These are phyloP conservation scores for Stenichneumon culpator DNA, from an alignment of 2,888 invertebrate genomes.

Conservation along the genomic window DNA sequence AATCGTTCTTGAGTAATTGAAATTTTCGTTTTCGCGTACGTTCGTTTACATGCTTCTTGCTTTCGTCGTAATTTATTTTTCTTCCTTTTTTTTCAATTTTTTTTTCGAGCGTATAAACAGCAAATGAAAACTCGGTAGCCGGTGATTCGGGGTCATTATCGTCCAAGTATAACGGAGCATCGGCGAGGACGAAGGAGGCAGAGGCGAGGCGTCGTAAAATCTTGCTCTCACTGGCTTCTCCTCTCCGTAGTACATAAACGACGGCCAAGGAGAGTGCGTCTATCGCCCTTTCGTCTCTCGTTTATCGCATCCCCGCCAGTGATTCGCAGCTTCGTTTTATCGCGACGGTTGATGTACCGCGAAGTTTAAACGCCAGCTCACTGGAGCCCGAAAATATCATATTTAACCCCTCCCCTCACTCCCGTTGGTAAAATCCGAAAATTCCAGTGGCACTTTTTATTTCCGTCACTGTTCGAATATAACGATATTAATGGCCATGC, in stretches of 20 bases:
- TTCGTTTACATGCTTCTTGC: conserved; percentile 1
- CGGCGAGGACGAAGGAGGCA: conserved; percentile 47
- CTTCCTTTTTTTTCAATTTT: conserved; percentile 30
- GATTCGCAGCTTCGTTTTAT: conserved; percentile 35
- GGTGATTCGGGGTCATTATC: conserved; percentile 70
- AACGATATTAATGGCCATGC: neutral
- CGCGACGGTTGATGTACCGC: conserved; percentile 42
- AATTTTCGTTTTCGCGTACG: too few relatives aligned
- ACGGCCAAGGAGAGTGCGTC: conserved; percentile 3
- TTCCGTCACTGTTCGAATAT: neutral
- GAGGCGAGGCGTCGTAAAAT: conserved; percentile 59
- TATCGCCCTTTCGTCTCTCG: conserved; percentile 22
- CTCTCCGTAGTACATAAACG: conserved; percentile 17
- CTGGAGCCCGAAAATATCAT: neutral
- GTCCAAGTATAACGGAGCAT: conserved; percentile 68
- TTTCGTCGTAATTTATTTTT: neutral
- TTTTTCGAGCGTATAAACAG: conserved; percentile 62
- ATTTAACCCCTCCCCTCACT: neutral
- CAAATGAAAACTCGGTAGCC: conserved; percentile 70
- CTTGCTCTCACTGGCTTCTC: conserved; percentile 55
- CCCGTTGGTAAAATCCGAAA: neutral
- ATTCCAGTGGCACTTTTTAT: neutral
- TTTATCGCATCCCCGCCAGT: conserved; percentile 42
- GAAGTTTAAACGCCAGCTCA: conserved; percentile 8
- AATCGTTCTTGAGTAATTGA: too few relatives aligned